Conservation (phyloP, 2,888 invertebrate genomes). For the Diaperis boleti region DNA sequence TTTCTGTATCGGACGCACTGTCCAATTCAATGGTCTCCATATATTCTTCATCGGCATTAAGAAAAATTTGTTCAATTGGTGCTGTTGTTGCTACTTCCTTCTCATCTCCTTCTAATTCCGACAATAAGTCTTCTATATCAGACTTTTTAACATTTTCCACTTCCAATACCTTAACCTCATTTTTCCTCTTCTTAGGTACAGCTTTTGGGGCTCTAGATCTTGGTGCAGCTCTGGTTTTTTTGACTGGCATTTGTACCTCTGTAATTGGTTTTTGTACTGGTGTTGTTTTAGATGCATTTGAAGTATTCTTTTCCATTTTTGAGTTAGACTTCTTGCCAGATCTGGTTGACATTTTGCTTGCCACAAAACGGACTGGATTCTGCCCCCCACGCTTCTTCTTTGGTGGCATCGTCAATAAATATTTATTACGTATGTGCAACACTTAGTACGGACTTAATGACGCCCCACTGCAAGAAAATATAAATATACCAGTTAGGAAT, state of each 20-base stretch:
- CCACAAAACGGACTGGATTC: constrained; percentile 15
- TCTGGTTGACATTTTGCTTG: constrained; percentile 33
- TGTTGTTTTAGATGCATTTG: constrained; percentile 7
- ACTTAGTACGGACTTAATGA: too few relatives aligned
- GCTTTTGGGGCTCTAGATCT: constrained; percentile 14
- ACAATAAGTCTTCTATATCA: constrained; percentile 2
- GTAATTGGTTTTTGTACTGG: constrained; percentile 5
- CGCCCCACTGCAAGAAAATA: too few relatives aligned
- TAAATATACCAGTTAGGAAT: too few relatives aligned
- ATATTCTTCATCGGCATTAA: constrained; percentile 20
- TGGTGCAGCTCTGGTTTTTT: constrained; percentile 9
- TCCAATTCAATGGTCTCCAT: constrained; percentile 23
- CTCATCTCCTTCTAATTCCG: constrained; percentile 12
- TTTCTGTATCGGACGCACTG: constrained; percentile 19
- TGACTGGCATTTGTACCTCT: neutral
- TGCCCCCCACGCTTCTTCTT: constrained; percentile 52
- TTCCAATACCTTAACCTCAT: constrained; percentile 25
- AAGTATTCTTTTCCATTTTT: neutral
- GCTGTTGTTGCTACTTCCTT: constrained; percentile 7
- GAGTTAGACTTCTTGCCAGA: constrained; percentile 16
- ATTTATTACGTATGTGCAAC: constrained; percentile 5
- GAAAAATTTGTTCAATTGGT: constrained; percentile 10
- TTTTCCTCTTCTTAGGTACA: constrained; percentile 26
- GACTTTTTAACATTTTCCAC: neutral
- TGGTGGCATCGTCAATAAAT: constrained; percentile 53